Conservation (phyloP, 2,797 vertebrate genomes). For the Alcedo atthis region DNA sequence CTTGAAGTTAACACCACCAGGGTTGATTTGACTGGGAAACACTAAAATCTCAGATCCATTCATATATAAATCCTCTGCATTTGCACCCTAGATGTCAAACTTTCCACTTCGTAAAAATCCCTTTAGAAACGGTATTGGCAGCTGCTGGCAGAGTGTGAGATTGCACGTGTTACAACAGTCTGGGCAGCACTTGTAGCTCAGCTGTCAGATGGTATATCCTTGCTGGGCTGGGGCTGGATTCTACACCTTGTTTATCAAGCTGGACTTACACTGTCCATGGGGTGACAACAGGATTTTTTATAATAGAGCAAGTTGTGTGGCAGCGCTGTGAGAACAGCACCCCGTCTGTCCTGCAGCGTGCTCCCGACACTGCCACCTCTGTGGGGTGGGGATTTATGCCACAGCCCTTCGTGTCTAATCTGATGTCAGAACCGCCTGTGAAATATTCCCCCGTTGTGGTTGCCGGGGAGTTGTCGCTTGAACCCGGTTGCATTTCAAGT, state of each 20-base stretch:
- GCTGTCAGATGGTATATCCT: not conserved
- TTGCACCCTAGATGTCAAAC: not conserved
- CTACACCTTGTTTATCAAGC: not conserved
- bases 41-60: not conserved
- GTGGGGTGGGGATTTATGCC: not conserved
- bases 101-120: not conserved
- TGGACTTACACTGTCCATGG: rapidly evolving
- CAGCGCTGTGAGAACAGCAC: not conserved
- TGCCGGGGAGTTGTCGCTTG: not conserved
- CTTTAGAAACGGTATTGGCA: not conserved
- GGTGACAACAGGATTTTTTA: not conserved
- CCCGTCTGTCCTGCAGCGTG: rapidly evolving
- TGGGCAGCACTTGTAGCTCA: not conserved
- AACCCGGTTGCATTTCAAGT: not conserved
- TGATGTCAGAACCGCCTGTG: not conserved
- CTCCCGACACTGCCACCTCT: not conserved
- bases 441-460: not conserved
- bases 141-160: not conserved
- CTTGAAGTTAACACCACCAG: not conserved
- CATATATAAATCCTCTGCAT: not conserved
- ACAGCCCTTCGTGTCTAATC: not conserved
- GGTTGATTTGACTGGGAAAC: not conserved
- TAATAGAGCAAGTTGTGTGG: not conserved
- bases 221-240: not conserved
- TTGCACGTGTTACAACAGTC: not conserved